Evolutionary conservation across 2,113 vertebrate species (phyloP).

Genomic region (Mobula hypostoma): DNA sequence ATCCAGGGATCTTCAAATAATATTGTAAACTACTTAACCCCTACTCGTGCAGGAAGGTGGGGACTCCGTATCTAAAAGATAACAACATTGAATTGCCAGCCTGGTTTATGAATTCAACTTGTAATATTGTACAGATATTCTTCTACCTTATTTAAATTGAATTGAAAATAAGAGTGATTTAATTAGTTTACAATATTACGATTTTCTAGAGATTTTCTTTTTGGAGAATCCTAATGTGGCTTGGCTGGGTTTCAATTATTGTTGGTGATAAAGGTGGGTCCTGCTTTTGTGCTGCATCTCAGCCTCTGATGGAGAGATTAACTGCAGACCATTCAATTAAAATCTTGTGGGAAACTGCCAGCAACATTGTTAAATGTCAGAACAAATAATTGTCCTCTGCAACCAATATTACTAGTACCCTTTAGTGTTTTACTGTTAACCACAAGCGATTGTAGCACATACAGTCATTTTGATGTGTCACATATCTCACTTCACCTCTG

Average conservation of each 20-base stretch:
- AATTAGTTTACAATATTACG: too few relatives aligned
- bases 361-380: neutral
- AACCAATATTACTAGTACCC: neutral
- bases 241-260: neutral
- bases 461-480: neutral
- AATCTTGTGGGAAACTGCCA: neutral
- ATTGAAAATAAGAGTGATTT: too few relatives aligned
- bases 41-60: neutral
- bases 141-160: neutral
- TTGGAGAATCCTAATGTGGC: neutral
- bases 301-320: neutral
- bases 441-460: neutral
- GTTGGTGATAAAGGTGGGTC: neutral
- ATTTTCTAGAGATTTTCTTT: neutral
- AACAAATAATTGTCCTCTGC: neutral
- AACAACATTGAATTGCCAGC: neutral
- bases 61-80: neutral
- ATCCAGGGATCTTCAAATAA: neutral
- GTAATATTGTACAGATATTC: neutral
- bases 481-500: neutral
- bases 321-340: neutral
- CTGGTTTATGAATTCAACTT: neutral
- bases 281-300: too few relatives aligned
- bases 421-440: neutral
- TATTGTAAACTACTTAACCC: neutral